phyloP scores from a whole-genome alignment of 37 sponge, comb jelly and placozoan species.

The Bolinopsis microptera region DNA sequence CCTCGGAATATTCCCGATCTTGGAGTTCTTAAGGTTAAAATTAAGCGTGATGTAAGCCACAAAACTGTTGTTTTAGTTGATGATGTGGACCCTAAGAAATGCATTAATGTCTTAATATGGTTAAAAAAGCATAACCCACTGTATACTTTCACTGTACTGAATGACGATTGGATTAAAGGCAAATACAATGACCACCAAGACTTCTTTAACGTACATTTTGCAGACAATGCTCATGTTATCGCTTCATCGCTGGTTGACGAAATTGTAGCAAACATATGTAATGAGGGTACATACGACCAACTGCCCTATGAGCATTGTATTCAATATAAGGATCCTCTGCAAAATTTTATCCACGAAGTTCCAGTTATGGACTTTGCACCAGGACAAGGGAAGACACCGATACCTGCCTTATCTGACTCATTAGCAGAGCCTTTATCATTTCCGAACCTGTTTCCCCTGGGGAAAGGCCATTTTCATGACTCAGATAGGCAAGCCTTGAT shows the following conservation, averaged over 20 bases:
- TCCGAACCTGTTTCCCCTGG: neutral
- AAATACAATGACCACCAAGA: neutral
- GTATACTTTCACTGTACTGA: neutral
- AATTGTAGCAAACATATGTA: neutral
- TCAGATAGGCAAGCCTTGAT: neutral
- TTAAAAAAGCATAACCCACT: neutral
- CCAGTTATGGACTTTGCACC: constrained; percentile 33
- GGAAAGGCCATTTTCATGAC: constrained; percentile 23
- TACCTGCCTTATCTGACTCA: neutral
- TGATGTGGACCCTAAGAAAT: neutral
- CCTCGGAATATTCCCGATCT: neutral
- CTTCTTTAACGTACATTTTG: neutral
- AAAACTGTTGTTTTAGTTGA: neutral
- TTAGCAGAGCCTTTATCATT: neutral
- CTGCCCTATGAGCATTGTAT: constrained; percentile 23
- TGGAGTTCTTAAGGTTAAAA: neutral
- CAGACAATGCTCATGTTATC: neutral
- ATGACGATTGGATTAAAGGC: neutral
- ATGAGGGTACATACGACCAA: neutral
- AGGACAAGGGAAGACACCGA: neutral
- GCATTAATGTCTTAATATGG: neutral
- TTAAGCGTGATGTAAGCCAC: neutral
- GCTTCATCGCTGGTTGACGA: neutral
- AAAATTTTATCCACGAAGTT: neutral
- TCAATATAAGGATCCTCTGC: neutral